Evolutionary conservation across 1,140 invertebrate genomes (phyloP).

Genomic region (Trachymyrmex septentrionalis): DNA sequence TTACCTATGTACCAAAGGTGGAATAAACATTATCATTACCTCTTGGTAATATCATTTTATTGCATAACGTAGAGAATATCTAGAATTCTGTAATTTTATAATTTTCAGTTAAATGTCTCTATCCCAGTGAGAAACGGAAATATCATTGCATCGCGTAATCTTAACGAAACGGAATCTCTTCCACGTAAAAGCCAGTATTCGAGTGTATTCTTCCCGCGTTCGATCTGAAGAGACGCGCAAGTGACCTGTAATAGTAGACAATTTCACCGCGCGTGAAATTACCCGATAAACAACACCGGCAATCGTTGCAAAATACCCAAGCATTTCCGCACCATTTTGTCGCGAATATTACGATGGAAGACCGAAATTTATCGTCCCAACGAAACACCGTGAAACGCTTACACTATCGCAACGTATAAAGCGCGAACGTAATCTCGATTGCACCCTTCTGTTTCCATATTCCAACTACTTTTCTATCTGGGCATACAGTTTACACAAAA

Average conservation of each 20-base stretch:
- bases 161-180: constrained; percentile 40
- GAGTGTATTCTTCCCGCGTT: constrained; percentile 8
- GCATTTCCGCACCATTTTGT: constrained; percentile 30
- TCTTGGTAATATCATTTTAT: not conserved
- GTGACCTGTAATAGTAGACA: constrained; percentile 54
- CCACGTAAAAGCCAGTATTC: constrained; percentile 23
- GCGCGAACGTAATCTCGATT: constrained; percentile 42
- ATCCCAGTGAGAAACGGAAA: not conserved
- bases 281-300: constrained; percentile 53
- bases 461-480: not conserved
- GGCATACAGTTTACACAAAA: constrained; percentile 7
- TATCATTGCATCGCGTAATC: constrained; percentile 23
- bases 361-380: constrained; percentile 43
- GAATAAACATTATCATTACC: constrained; percentile 34
- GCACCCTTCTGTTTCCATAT: constrained; percentile 13
- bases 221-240: constrained; percentile 8
- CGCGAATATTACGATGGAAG: constrained; percentile 26
- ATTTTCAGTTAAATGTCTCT: not conserved
- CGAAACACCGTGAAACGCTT: constrained; percentile 26
- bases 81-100: not conserved
- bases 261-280: constrained; percentile 51
- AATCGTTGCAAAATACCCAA: constrained; percentile 40
- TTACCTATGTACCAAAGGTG: constrained; percentile 4
- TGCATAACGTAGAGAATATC: too few species aligned
- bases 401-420: constrained; percentile 45